Percentiles rank a stretch among this genome's conserved stretches.
Evolutionary conservation across 2,888 invertebrate genomes (phyloP).

Genomic region (Drosophila pullipes): DNA sequence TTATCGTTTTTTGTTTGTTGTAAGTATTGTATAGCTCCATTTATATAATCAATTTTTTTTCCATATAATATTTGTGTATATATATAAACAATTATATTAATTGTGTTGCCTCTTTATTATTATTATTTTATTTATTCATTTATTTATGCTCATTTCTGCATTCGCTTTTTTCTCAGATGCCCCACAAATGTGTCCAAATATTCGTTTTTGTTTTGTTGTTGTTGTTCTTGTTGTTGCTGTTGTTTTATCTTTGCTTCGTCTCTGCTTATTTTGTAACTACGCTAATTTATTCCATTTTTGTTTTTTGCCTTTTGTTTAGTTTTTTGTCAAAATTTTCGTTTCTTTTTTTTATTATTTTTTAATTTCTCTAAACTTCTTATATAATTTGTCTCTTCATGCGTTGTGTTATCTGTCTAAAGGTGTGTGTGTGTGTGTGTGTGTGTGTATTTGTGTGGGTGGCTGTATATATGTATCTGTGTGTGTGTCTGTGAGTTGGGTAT

Average conservation of each 20-base stretch:
- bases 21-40: slow-evolving; percentile 74
- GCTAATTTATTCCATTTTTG: slow-evolving; percentile 61
- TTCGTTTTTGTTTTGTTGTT: slow-evolving; percentile 31
- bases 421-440: slow-evolving; percentile 21
- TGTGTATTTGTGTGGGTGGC: slow-evolving; percentile 40
- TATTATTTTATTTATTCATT: slow-evolving; percentile 39
- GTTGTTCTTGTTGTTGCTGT: slow-evolving; percentile 11
- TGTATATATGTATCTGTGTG: slow-evolving; percentile 37
- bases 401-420: slow-evolving; percentile 51
- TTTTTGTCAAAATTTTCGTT: slow-evolving; percentile 63
- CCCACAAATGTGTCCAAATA: slow-evolving; percentile 66
- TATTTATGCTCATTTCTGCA: slow-evolving; percentile 31
- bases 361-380: slow-evolving; percentile 82
- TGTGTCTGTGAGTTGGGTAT: slow-evolving; percentile 22
- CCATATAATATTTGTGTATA: slow-evolving; percentile 74
- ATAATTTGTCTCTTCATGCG: slow-evolving; percentile 80
- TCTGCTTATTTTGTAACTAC: slow-evolving; percentile 78
- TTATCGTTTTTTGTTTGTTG: slow-evolving; percentile 46
- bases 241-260: slow-evolving; percentile 49
- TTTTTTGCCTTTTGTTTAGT: slow-evolving; percentile 51
- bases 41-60: slow-evolving; percentile 70
- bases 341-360: slow-evolving; percentile 51
- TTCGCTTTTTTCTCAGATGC: slow-evolving; percentile 50
- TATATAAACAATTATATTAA: slow-evolving; percentile 80
- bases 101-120: slow-evolving; percentile 56